Evolutionary conservation across 2,113 vertebrate species (phyloP).

Genomic region (Penelope pileata): DNA sequence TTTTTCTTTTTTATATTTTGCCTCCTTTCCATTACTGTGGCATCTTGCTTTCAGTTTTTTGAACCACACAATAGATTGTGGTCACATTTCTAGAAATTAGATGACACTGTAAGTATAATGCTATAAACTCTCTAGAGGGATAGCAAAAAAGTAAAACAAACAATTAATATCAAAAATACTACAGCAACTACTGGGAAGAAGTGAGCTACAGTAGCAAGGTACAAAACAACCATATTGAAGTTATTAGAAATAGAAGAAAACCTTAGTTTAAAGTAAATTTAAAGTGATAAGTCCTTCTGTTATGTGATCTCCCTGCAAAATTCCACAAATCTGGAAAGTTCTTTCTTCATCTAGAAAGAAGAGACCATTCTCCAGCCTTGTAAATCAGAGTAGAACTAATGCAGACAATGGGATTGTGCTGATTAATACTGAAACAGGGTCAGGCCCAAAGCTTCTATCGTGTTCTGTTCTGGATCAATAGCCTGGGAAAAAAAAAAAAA

Average conservation of each 20-base stretch:
- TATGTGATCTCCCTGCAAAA: neutral
- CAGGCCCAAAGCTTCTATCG: neutral
- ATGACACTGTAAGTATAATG: fast-evolving
- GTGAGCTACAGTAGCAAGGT: neutral
- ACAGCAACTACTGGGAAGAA: neutral
- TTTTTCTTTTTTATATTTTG: neutral
- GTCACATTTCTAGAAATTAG: neutral
- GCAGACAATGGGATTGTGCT: neutral
- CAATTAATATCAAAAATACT: neutral
- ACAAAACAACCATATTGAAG: neutral
- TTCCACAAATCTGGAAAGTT: neutral
- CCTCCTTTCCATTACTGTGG: neutral
- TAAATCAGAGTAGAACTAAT: neutral
- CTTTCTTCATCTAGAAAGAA: neutral
- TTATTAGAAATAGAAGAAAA: neutral
- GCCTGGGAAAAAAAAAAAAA: too few species aligned
- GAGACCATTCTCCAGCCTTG: neutral
- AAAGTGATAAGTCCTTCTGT: neutral
- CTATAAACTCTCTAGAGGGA: neutral
- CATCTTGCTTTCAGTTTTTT: neutral
- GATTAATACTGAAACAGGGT: neutral
- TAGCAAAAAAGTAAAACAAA: neutral
- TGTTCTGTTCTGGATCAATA: neutral
- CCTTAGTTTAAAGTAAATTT: neutral
- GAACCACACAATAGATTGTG: neutral